Evolutionary conservation across 2,797 vertebrate genomes (phyloP).

Genomic region (Squalus acanthias): DNA sequence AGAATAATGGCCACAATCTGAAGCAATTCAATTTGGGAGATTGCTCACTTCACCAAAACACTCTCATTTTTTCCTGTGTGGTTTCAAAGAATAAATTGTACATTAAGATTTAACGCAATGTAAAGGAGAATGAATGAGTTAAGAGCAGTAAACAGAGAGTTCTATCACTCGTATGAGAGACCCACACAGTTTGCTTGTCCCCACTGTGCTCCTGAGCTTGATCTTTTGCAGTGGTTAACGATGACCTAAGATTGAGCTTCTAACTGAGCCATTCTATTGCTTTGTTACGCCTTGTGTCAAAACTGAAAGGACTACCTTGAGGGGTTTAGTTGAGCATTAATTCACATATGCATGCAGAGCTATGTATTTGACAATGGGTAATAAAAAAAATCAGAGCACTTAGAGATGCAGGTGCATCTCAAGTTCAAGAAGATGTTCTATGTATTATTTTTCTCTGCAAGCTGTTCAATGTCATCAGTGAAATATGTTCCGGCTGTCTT

Average conservation of each 20-base stretch:
- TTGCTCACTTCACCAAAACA: neutral
- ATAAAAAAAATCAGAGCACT: neutral
- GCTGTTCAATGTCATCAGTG: slow-evolving; percentile 1
- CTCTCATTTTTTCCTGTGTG: no score
- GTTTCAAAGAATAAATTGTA: neutral
- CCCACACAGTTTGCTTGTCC: neutral
- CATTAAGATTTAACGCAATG: neutral
- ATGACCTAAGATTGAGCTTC: neutral
- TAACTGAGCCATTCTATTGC: slow-evolving; percentile 9
- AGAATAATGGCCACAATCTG: neutral
- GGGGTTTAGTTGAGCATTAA: slow-evolving; percentile 2
- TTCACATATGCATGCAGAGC: neutral
- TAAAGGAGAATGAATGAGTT: neutral
- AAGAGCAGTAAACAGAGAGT: neutral
- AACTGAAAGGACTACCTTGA: neutral
- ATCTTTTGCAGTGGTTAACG: neutral
- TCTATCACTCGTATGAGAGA: neutral
- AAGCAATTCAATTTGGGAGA: neutral
- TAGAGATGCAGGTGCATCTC: slow-evolving; percentile 8
- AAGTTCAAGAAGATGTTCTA: neutral
- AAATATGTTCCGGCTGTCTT: slow-evolving; percentile 18
- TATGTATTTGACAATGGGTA: neutral
- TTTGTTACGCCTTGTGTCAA: neutral
- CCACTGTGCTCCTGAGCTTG: neutral
- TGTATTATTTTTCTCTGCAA: neutral